Base-by-base conservation (phyloP, 2,113 vertebrate genomes). In the Columbina picui region DNA sequence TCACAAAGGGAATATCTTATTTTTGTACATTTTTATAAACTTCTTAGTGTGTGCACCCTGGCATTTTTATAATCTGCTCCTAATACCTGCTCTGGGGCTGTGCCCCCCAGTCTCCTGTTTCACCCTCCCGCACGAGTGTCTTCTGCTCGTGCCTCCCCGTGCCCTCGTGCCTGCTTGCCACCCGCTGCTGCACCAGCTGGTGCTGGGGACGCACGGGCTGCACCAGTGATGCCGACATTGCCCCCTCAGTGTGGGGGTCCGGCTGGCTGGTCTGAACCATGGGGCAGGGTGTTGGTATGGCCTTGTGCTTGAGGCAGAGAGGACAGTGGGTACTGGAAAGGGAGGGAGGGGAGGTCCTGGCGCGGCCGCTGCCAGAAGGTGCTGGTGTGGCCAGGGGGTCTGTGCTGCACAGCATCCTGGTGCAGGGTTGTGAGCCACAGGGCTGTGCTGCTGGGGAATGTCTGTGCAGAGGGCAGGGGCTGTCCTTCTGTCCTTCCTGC, bases 11-110 rank as follows among this genome's bases (percentile, higher is more conserved):
- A 96, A 91, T 96, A 93, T 94, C 89, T 94, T 96, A 96, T 93
- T 96, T 97, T 96, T 96, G 65, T 96, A 96, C 53, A 1, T 96
- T 96, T 96, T 96, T 95, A 96, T 96, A 92, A 96, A 89, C 80
- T 79, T 4, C 3, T 75, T 69, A 50, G 61, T 4, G 20, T 93
- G 93, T 83, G 87, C 53, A 75, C 94, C 94, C 91, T 85, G 89
- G 86, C 73, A 73, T 90, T 95, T 95, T 96, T 93, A 90, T 94
- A 83, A 56, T 91, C 68, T 6, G 7, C 71, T 85, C 64, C 27
- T 4, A 0, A 11, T 30, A 67, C 77, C 57, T 56, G 11, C 69
- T 60, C 56, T 16, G 19, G 74, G 8, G 53, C 45, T 77, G 8
- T 10, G 10, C 6, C 34, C 25, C 56, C 7, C 18, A 2, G 0